phyloP scores from a whole-genome alignment of 2,797 vertebrate species.

The Smutsia gigantea region DNA sequence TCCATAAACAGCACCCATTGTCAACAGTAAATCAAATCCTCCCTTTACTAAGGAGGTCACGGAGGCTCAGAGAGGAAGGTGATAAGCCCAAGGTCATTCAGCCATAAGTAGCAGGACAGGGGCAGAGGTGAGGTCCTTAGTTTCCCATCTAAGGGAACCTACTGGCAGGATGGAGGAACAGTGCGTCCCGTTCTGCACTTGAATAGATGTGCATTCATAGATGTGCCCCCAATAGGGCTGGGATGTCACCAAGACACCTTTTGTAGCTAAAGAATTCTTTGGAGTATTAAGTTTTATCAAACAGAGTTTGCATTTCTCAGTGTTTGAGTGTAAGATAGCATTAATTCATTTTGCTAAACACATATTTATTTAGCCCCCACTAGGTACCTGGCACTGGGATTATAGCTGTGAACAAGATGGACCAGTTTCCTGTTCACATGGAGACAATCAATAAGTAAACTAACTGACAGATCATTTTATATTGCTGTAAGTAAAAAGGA shows the following conservation, averaged over 20 bases:
- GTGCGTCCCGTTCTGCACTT: too few species aligned
- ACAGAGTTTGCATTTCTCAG: not conserved
- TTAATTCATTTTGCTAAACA: not conserved
- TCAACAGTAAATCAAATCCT: not conserved
- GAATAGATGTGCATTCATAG: too few species aligned
- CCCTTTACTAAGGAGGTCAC: not conserved
- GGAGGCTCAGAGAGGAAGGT: not conserved
- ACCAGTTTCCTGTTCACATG: not conserved
- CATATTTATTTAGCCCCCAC: not conserved
- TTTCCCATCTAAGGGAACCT: not conserved
- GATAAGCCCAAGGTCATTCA: not conserved
- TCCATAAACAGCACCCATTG: too few species aligned
- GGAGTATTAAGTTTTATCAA: not conserved
- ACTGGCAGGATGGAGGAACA: not conserved
- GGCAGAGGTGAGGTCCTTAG: not conserved
- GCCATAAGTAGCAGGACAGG: accelerated
- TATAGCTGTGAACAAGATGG: not conserved
- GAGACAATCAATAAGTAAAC: not conserved
- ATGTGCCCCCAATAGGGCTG: too few species aligned
- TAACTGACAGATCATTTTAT: not conserved
- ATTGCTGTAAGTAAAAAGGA: not conserved
- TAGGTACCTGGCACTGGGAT: not conserved
- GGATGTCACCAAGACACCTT: not conserved
- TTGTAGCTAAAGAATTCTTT: not conserved
- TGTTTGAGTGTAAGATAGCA: not conserved